Base-by-base conservation (phyloP, 2,888 invertebrate species). In the Synanthedon formicaeformis region DNA sequence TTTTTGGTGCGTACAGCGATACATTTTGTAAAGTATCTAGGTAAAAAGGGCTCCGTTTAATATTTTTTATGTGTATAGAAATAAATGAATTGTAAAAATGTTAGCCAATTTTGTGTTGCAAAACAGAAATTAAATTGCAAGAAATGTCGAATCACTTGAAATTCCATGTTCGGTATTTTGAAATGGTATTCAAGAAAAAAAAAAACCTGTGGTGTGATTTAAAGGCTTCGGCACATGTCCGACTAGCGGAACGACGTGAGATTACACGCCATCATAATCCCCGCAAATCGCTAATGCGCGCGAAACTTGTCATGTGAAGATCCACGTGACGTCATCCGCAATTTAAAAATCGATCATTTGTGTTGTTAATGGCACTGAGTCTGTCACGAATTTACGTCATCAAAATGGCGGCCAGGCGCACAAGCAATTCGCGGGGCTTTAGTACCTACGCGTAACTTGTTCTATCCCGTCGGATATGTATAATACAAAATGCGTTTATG, bases 21-120 rank as follows among this genome's bases (percentile, higher is more conserved):
- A 71, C 59, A 66, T 78, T 78, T 67, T 73, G 71, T 67, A 71
- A 61, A 60, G 62, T 65, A 66, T 63, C 61, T 61, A 63, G 68
- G 70, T 68, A 56, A 62, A 64, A 69, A 57, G 34, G 34, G 67
- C 78, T 78, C 66, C 67, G 76, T 81, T 81, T 77, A 72, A 71
- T 72, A 75, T 52, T 73, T 77, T 80, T 78, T 78, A 78, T 73
- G 78, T 77, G 75, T 78, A 75, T 78, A 81, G 75, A 63, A 67
- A 60, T 79, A 74, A 73, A 67, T 60, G 67, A 45, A 51, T 51
- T 53, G 54, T 56, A 56, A 51, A 56, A 54, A 52, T 54, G 50
- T 51, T 50, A 53, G 50, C 56, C 54, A 56, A 55, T 57, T 54
- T 55, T 55, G 27, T 48, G 52, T 52, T 54, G 53, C 56, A 54